Evolutionary conservation across 2,888 invertebrate genomes (phyloP).

Genomic region (Lasiommata megera): DNA sequence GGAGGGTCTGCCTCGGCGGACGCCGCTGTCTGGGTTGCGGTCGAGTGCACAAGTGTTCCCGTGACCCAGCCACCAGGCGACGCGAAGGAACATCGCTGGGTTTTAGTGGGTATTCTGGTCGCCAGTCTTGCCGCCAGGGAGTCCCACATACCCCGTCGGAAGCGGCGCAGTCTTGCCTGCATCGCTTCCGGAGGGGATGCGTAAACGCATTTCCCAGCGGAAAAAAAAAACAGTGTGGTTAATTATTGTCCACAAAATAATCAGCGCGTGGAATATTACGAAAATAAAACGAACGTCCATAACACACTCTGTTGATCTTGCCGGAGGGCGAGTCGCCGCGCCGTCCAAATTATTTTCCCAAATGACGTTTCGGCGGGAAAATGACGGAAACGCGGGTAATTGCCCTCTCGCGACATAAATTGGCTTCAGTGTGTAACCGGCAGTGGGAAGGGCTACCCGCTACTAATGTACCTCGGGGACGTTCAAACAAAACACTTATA

Average conservation of each 20-base stretch:
- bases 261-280: neutral
- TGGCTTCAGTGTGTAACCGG: constrained; percentile 69
- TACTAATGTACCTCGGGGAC: constrained; percentile 37
- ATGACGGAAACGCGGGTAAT: constrained; percentile 67
- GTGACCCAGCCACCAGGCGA: too few relatives aligned
- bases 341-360: constrained; percentile 63
- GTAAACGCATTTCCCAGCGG: too few relatives aligned
- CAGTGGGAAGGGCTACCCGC: constrained; percentile 50
- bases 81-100: too few relatives aligned
- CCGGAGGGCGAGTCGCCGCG: constrained; percentile 39
- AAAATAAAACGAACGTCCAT: constrained; percentile 3
- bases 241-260: constrained; percentile 3
- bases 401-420: constrained; percentile 72
- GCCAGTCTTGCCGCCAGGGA: too few relatives aligned
- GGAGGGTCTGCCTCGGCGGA: too few relatives aligned
- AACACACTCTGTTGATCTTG: constrained; percentile 39
- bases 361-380: constrained; percentile 67
- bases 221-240: too few relatives aligned
- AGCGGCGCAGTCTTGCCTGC: too few relatives aligned
- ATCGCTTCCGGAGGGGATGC: too few relatives aligned
- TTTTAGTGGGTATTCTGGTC: too few relatives aligned
- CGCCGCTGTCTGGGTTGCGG: too few relatives aligned
- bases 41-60: too few relatives aligned
- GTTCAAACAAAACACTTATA: neutral
- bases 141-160: too few relatives aligned